phyloP scores from a whole-genome alignment of 2,113 vertebrate genomes.

The Pseudopodoces humilis region DNA sequence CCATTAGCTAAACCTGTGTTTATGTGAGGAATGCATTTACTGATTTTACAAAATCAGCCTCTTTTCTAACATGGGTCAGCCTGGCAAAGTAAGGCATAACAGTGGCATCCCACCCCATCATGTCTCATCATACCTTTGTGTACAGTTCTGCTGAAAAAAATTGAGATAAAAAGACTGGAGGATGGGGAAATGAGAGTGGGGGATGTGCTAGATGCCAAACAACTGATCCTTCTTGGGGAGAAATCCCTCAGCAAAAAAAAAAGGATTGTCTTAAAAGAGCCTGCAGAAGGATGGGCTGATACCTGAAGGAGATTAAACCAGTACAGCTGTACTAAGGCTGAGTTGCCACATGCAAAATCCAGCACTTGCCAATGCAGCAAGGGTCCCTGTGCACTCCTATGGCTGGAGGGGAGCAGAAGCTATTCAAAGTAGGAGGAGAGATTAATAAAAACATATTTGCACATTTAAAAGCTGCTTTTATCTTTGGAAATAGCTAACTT shows the following conservation, averaged over 20 bases:
- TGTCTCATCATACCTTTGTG: not conserved
- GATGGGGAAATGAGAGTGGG: not conserved
- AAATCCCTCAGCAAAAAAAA: not conserved
- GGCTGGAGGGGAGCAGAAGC: not conserved
- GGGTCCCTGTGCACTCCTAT: not conserved
- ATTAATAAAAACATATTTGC: not conserved
- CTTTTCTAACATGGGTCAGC: not conserved
- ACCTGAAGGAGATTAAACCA: slow-evolving; percentile 24
- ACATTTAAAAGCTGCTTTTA: not conserved
- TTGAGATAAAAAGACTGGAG: not conserved
- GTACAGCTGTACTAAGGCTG: not conserved
- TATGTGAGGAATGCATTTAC: not conserved
- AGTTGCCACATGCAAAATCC: slow-evolving; percentile 7
- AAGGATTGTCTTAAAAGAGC: not conserved
- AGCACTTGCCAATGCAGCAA: not conserved
- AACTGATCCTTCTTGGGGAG: slow-evolving; percentile 14
- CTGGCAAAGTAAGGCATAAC: not conserved
- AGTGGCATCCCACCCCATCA: not conserved
- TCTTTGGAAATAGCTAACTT: slow-evolving; percentile 14
- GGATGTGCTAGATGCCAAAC: not conserved
- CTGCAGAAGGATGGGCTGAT: not conserved
- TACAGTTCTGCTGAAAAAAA: not conserved
- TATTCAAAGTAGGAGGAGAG: not conserved
- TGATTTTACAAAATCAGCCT: not conserved
- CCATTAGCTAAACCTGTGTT: not conserved